Evolutionary conservation across 2,113 vertebrate genomes (phyloP).

Genomic region (Coturnix japonica): DNA sequence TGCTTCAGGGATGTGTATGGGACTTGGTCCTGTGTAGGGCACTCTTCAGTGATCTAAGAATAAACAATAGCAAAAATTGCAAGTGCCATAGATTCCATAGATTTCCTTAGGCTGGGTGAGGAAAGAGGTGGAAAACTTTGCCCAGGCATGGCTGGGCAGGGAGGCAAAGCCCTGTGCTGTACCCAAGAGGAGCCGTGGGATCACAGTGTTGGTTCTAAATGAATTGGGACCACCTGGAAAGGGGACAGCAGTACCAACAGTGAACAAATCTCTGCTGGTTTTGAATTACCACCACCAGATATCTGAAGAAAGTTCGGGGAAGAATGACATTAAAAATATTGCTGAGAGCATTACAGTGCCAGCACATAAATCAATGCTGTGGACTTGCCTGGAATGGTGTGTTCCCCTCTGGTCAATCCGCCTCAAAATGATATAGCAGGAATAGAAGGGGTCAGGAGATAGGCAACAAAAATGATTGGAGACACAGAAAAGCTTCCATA

Average conservation of each 20-base stretch:
- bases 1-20: rapidly evolving
- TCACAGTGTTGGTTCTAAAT: neutral
- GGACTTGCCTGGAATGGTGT: neutral
- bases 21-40: rapidly evolving
- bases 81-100: neutral
- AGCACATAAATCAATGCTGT: slow-evolving; percentile 27
- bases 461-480: slow-evolving; percentile 49
- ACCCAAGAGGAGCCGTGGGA: neutral
- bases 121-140: neutral
- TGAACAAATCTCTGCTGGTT: neutral
- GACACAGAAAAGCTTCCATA: neutral
- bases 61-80: neutral
- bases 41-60: neutral
- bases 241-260: neutral
- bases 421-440: slow-evolving; percentile 28
- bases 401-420: neutral
- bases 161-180: neutral
- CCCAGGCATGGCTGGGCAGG: neutral
- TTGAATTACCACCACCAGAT: rapidly evolving
- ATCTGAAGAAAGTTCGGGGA: neutral
- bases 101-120: neutral
- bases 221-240: neutral
- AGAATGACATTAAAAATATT: slow-evolving; percentile 44
- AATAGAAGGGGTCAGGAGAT: slow-evolving; percentile 31
- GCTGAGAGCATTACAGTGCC: slow-evolving; percentile 16